Base-by-base conservation (phyloP, 2,797 vertebrate genomes). In the Diplodus puntazzo region DNA sequence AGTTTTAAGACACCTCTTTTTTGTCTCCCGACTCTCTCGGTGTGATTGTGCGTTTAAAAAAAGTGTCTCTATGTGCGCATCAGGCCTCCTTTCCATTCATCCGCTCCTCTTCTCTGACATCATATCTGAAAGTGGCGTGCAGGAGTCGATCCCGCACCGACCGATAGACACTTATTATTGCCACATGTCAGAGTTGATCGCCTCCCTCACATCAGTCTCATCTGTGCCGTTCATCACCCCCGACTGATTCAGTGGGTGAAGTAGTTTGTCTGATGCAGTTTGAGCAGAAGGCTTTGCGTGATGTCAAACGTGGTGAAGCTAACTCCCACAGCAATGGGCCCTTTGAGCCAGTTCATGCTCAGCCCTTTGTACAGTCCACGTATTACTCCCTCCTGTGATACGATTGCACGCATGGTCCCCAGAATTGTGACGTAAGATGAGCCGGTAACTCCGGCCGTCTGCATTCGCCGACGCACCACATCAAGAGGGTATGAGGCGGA, bases 261-360 rank as follows among this genome's bases (percentile, higher is more conserved):
- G 7, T 85, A 93, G 23, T 87, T 79, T 45, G 84, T 78, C 81
- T 89, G 90, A 86, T 96, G 96, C 71, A 96, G 49, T 61, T 96
- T 97, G 46, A 95, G 92, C 69, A 99, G 92, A 17, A 99, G 94
- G 89, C 94, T 96, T 91, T 99, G 97, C 10, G 84, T 96, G 77
- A 99, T 90, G 93, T 99, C 98, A 20, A 99, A 99, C 54, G 97
- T 98, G 79, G 96, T 98, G 89, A 99, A 97, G 93, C 98, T 99
- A 77, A 99, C 96, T 6, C 97, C 98, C 63, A 99, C 98, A 0
- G 97, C 96, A 11, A 99, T 87, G 2, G 98, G 98, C 5, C 98
- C 98, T 81, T 99, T 99, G 23, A 99, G 89, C 98, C 98, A 99
- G 95, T 99, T 99, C 98, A 99, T 99, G 94, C 98, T 99, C 75